Base-by-base conservation (phyloP, 1,140 invertebrate genomes). In the Drosophila subpulchrella region DNA sequence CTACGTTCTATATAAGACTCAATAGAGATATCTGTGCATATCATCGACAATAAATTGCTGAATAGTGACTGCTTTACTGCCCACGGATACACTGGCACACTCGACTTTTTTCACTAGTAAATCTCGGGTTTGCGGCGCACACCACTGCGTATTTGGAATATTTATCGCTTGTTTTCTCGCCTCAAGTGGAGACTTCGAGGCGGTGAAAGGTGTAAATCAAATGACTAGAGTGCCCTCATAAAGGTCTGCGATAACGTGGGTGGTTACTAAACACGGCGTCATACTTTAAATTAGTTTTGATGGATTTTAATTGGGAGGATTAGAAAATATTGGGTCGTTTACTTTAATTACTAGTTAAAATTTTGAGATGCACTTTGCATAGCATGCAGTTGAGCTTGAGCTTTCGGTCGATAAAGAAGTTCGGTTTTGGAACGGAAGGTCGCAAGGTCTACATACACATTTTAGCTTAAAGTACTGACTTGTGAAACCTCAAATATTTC, bases 61-160 rank as follows among this genome's bases (percentile, higher is more conserved):
- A 20, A 59, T 41, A 62, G 13, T 30, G 61, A 73, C 41, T 76
- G 56, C 36, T 73, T 77, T 67, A 73, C 42, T 51, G 78, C 51
- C 53, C 15, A 54, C 56, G 66, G 32, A 67, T 77, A 60, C 38
- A 74, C 60, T 59, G 12, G 12, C 47, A n/a, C 12, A n/a, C n/a
- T 27, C 17, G 3, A 44, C 27, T 32, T 42, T 13, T 32, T 32
- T 13, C 11, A n/a, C 36, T 42, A 11, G 20, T 12, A 6, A 8
- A 30, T 17, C 15, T 46, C 11, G 8, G 7, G 17, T 11, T n/a
- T 13, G 7, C 4, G 36, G 6, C 46, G 36, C 30, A 27, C 53
- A 20, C 32, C 73, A 65, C 68, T 55, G 75, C 76, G 67, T 78
- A 79, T 79, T 56, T 30, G 68, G 38, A 57, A 79, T 79, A 66